phyloP scores from a whole-genome alignment of 2,888 invertebrate species.

The Tetanocera ferruginea region DNA sequence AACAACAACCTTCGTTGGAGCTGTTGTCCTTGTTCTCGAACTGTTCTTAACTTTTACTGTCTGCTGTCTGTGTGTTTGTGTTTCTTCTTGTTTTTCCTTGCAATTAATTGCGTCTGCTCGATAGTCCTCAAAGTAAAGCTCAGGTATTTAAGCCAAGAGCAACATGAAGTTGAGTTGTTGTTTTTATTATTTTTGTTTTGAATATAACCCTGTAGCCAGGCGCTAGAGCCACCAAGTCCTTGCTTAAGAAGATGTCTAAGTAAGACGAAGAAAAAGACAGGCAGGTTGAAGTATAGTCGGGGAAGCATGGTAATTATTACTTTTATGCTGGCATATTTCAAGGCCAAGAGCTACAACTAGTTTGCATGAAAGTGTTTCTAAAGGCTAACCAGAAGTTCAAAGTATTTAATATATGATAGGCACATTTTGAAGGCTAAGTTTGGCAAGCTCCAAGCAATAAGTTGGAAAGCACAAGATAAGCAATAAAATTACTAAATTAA shows the following conservation, averaged over 20 bases:
- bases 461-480: too few relatives aligned
- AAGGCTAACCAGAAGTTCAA: too few relatives aligned
- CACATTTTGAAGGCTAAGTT: too few relatives aligned
- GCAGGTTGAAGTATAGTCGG: background rate
- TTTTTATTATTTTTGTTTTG: background rate
- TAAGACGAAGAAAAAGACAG: background rate
- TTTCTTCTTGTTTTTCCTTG: background rate
- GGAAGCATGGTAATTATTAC: slow-evolving; percentile 10
- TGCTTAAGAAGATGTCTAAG: background rate
- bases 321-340: background rate
- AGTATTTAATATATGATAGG: too few relatives aligned
- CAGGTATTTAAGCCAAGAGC: background rate
- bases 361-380: too few relatives aligned
- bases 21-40: background rate
- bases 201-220: background rate
- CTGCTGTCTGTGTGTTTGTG: background rate
- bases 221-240: background rate
- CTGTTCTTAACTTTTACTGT: background rate
- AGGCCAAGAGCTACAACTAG: background rate
- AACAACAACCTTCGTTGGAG: too few relatives aligned
- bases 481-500: too few relatives aligned
- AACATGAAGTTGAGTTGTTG: background rate
- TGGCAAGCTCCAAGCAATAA: too few relatives aligned
- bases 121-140: too few relatives aligned
- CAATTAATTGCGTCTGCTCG: too few relatives aligned